A percentile compares a stretch with the other conserved stretches of the same genome.
Conservation (phyloP, 1,140 invertebrate species). For the Gryon sp. region DNA sequence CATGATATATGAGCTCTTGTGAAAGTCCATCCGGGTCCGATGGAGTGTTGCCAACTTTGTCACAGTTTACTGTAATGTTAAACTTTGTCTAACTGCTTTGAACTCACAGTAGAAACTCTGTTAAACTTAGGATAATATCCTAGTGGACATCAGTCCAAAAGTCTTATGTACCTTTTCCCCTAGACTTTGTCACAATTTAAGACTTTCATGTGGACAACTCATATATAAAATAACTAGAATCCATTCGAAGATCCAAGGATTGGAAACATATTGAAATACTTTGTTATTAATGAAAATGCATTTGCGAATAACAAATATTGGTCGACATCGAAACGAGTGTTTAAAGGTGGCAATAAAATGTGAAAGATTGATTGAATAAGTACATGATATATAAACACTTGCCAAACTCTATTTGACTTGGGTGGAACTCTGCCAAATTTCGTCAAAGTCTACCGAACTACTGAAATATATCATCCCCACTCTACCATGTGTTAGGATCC, state of each 20-base stretch:
- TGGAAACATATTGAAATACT: not conserved
- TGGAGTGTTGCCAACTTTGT: conserved; percentile 58
- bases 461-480: conserved; percentile 32
- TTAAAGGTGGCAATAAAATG: conserved; percentile 41
- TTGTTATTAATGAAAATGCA: not conserved
- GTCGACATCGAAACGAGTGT: not conserved
- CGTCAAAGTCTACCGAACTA: conserved; percentile 50
- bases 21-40: conserved; percentile 37
- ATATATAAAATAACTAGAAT: too few relatives aligned
- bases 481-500: conserved; percentile 10
- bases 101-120: conserved; percentile 42
- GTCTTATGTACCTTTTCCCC: conserved; percentile 7
- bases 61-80: conserved; percentile 50
- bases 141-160: not conserved
- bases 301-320: not conserved
- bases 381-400: conserved; percentile 53
- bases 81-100: conserved; percentile 56
- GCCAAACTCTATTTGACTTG: conserved; percentile 54
- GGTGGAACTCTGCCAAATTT: conserved; percentile 50
- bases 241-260: too few relatives aligned
- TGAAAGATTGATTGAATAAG: conserved; percentile 60
- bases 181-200: not conserved
- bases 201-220: not conserved
- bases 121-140: conserved; percentile 53
- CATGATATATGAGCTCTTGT: conserved; percentile 53